These are phyloP conservation scores for Sarcophaga caerulescens DNA, from an alignment of 2,888 invertebrate species.

Conservation along the genomic window DNA sequence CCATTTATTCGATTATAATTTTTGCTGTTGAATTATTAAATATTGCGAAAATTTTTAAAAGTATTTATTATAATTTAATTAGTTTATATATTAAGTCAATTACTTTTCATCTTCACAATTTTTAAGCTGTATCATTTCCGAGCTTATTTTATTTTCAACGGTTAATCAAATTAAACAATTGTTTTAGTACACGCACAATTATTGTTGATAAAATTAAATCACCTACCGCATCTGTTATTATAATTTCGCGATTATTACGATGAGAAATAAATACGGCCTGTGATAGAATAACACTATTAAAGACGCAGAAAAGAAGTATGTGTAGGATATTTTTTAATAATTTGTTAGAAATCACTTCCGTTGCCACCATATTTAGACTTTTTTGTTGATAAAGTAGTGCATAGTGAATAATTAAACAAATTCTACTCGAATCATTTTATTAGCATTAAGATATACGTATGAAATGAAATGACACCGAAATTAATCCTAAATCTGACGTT, in stretches of 20 bases:
- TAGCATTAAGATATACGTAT: background rate
- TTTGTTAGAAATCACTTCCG: constrained; percentile 3
- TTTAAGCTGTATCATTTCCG: no score
- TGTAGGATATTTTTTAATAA: constrained; percentile 3
- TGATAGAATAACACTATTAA: background rate
- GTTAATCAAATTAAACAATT: background rate
- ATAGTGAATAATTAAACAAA: background rate
- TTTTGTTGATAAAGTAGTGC: background rate
- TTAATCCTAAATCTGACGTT: background rate
- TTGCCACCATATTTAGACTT: background rate
- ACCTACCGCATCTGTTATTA: constrained; percentile 80
- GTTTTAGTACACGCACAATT: background rate
- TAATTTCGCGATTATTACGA: constrained; percentile 76
- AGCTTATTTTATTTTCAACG: no score
- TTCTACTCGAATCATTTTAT: background rate
- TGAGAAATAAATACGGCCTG: constrained; percentile 66
- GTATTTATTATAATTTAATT: no score
- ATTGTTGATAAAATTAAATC: background rate
- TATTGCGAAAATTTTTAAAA: no score
- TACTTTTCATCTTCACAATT: no score
- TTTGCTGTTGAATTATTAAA: no score
- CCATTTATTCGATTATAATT: no score
- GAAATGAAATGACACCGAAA: background rate
- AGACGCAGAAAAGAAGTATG: constrained; percentile 7
- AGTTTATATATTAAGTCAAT: no score